phyloP scores from a whole-genome alignment of 2,113 vertebrate species.

The Malurus alboscapulatus region DNA sequence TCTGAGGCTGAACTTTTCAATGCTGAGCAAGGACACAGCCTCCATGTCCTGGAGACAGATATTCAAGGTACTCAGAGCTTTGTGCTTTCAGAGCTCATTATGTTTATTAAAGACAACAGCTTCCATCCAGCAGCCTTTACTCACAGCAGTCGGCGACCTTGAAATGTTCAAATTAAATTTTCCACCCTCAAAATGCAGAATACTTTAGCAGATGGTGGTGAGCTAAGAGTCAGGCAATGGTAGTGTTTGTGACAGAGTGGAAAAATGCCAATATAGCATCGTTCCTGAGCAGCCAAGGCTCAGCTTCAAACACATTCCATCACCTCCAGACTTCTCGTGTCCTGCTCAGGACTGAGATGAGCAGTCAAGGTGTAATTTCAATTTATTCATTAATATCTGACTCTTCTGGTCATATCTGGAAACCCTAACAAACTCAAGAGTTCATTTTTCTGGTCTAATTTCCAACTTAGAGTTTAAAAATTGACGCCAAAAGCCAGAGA shows the following conservation, averaged over 20 bases:
- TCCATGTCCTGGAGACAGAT: background rate
- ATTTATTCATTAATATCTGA: background rate
- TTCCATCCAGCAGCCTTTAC: conserved; percentile 5
- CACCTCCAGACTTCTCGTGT: background rate
- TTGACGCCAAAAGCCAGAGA: background rate
- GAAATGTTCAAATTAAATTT: conserved; percentile 31
- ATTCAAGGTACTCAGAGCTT: background rate
- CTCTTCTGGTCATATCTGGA: background rate
- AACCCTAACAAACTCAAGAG: background rate
- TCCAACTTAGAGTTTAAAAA: background rate
- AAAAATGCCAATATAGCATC: background rate
- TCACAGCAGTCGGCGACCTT: conserved; percentile 34
- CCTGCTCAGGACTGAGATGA: background rate
- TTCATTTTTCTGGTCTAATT: background rate
- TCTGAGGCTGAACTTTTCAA: background rate
- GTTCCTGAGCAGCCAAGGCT: background rate
- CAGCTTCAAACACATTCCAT: background rate
- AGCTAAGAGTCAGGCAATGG: conserved; percentile 9
- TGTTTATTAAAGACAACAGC: conserved; percentile 10
- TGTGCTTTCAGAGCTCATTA: conserved; percentile 27
- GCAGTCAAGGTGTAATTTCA: background rate
- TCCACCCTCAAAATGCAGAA: background rate
- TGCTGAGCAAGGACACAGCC: background rate
- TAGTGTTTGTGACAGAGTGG: background rate
- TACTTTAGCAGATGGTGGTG: conserved; percentile 1